phyloP scores from a whole-genome alignment of 2,113 vertebrate species.

The Hippolais icterina region DNA sequence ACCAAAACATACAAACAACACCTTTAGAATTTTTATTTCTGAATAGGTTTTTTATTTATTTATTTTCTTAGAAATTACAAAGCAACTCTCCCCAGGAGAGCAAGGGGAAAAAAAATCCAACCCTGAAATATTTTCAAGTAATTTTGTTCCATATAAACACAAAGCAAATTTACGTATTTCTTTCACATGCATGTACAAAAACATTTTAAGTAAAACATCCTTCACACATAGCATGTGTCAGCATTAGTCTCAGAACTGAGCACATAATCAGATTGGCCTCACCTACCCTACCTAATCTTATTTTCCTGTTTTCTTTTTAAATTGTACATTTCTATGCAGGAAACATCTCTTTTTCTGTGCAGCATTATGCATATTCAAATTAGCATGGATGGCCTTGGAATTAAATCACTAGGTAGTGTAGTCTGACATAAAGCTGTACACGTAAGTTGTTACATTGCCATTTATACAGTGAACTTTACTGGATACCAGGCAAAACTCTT shows the following conservation, averaged over 20 bases:
- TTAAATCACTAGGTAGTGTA: neutral
- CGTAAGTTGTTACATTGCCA: neutral
- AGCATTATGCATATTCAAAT: constrained; percentile 1
- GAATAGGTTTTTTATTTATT: neutral
- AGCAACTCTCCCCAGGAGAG: constrained; percentile 30
- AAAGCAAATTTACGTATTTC: neutral
- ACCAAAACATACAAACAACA: neutral
- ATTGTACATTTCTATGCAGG: neutral
- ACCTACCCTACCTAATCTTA: neutral
- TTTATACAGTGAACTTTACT: neutral
- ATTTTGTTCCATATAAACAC: neutral
- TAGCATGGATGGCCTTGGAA: neutral
- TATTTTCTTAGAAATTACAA: constrained; percentile 18
- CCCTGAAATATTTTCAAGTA: neutral
- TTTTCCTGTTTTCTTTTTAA: constrained; percentile 28
- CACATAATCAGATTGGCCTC: constrained; percentile 17
- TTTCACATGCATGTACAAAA: constrained; percentile 11
- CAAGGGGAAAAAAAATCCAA: neutral
- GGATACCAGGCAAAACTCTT: constrained; percentile 19
- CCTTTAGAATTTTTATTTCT: neutral
- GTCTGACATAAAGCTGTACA: neutral
- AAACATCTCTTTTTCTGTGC: neutral
- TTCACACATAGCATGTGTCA: neutral
- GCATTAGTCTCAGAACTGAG: constrained; percentile 8
- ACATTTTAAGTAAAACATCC: neutral